phyloP scores from a whole-genome alignment of 2,113 vertebrate genomes.

The Drymodes brunneopygia region DNA sequence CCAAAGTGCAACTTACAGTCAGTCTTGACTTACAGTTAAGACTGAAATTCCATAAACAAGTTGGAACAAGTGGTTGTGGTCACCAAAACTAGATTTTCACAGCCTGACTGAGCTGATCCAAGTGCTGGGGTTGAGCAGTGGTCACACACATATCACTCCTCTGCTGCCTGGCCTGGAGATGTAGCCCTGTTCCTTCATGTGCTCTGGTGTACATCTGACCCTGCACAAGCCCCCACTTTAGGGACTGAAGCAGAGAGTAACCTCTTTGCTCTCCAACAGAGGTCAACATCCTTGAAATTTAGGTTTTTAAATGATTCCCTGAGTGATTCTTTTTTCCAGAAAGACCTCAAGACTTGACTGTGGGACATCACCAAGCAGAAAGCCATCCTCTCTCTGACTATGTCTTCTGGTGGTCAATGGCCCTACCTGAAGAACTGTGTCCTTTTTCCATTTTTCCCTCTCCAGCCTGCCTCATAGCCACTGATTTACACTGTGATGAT shows the following conservation, averaged over 20 bases:
- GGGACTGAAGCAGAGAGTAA: not conserved
- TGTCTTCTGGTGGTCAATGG: not conserved
- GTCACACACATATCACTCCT: rapidly evolving
- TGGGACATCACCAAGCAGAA: not conserved
- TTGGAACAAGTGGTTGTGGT: rapidly evolving
- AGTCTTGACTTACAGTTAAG: not conserved
- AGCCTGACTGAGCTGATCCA: not conserved
- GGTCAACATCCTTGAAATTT: not conserved
- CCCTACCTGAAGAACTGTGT: not conserved
- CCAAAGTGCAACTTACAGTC: not conserved
- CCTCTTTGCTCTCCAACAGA: not conserved
- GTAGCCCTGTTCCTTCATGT: rapidly evolving
- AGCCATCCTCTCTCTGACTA: not conserved
- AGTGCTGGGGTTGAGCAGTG: not conserved
- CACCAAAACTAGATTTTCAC: not conserved
- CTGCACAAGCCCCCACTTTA: not conserved
- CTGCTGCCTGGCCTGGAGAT: not conserved
- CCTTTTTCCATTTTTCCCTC: not conserved
- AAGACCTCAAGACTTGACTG: not conserved
- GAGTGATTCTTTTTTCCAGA: not conserved
- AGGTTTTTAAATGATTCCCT: not conserved
- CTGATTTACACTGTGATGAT: not conserved
- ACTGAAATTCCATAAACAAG: not conserved
- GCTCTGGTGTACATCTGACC: not conserved
- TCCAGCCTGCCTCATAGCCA: not conserved